phyloP scores from a whole-genome alignment of 37 sponge, comb jelly and placozoan species.

The Ianthella basta region DNA sequence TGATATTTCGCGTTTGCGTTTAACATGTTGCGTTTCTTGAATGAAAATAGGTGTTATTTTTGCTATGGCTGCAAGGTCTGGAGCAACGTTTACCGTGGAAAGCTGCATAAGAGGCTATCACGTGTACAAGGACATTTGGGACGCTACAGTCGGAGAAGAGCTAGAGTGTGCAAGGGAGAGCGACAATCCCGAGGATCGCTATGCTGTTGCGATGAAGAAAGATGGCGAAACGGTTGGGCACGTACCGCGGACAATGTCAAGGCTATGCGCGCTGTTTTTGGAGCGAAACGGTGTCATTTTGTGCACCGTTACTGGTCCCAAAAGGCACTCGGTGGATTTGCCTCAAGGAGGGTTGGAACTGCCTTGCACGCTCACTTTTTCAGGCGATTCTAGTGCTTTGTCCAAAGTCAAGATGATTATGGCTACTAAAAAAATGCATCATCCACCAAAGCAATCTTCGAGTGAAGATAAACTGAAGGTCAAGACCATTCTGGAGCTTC shows the following conservation, averaged over 20 bases:
- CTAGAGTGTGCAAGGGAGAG: slow-evolving; percentile 32
- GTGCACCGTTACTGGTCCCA: slow-evolving; percentile 19
- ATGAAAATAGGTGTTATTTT: background rate
- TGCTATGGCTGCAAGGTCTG: background rate
- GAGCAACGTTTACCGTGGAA: background rate
- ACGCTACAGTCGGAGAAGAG: slow-evolving; percentile 34
- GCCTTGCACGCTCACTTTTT: slow-evolving; percentile 43
- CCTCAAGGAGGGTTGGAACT: slow-evolving; percentile 58
- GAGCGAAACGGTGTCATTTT: slow-evolving; percentile 25
- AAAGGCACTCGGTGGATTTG: slow-evolving; percentile 33
- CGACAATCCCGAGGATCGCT: slow-evolving; percentile 42
- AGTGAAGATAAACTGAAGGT: too few species aligned
- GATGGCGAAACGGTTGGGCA: slow-evolving; percentile 34
- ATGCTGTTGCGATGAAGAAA: slow-evolving; percentile 33
- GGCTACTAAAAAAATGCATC: too few species aligned
- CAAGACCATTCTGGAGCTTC: too few species aligned
- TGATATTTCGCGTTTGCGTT: background rate
- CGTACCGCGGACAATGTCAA: slow-evolving; percentile 45
- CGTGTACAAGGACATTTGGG: slow-evolving; percentile 18
- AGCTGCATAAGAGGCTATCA: slow-evolving; percentile 17
- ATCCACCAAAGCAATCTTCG: too few species aligned
- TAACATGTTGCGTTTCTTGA: background rate
- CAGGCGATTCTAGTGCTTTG: slow-evolving; percentile 11
- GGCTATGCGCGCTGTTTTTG: slow-evolving; percentile 44
- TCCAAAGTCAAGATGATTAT: too few species aligned